Base-by-base conservation (phyloP, 2,888 invertebrate species). In the Ephialtes manifestator region DNA sequence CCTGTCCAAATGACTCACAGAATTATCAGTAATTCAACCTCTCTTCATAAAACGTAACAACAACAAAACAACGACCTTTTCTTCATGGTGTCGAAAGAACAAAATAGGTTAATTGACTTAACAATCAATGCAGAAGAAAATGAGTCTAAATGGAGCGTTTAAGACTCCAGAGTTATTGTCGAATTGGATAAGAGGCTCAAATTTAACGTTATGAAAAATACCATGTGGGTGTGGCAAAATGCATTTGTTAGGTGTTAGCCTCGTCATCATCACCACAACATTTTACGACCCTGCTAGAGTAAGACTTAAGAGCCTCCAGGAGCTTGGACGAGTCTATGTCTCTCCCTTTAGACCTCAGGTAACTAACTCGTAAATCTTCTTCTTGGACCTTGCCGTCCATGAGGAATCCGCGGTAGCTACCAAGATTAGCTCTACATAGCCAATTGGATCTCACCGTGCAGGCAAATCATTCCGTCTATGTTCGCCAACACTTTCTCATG, bases 321-420 rank as follows among this genome's bases (percentile, higher is more conserved):
- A 67, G 53, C 31, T 53, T 28, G 11, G 55, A 39, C 28, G 58
- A 55, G 24, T 28, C 35, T 31, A 24, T 13, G 60, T 28, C 65
- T 24, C 10, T 20, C 31, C 3, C n/a, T 68, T 71, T 58, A 24
- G 53, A 46, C 68, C 74, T 31, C 51, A 51, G 18, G 24, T 43
- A 46, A 65, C 75, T 79, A 63, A 70, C 75, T 80, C 75, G 53
- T 65, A 76, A 76, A 80, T 60, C 68, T n/a, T n/a, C n/a, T n/a
- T n/a, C n/a, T 48, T 51, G 31, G 39, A 68, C 15, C 35, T 31
- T 76, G 70, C 35, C n/a, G n/a, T n/a, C 55, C 20, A 60, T 13
- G 39, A 72, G 55, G 48, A 76, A 76, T 71, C 70, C 35, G n/a
- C 67, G 65, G 48, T 76, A 43, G 74, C 60, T 20, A 15, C 31